Percentiles rank a stretch among this genome's conserved stretches.
Conservation (phyloP, 2,888 invertebrate genomes). For the Hyles lineata region DNA sequence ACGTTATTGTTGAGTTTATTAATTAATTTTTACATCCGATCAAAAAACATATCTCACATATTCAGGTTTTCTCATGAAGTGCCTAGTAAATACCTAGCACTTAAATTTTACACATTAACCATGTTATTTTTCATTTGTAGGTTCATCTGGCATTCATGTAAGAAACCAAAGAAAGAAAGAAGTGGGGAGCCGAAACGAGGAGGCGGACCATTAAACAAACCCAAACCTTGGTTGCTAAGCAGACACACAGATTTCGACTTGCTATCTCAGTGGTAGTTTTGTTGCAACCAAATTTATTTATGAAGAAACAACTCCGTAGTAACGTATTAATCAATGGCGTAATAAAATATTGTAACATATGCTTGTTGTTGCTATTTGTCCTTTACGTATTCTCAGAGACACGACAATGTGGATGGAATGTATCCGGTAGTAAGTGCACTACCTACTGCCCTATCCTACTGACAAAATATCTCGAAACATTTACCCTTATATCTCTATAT, state of each 20-base stretch:
- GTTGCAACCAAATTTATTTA: neutral
- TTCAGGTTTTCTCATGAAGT: too few relatives aligned
- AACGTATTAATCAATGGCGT: neutral
- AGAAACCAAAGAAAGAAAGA: conserved; percentile 56
- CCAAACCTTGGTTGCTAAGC: conserved; percentile 78
- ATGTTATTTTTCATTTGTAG: conserved; percentile 48
- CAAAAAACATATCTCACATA: too few relatives aligned
- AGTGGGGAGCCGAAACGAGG: conserved; percentile 59
- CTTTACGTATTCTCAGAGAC: too few relatives aligned
- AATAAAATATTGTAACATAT: conserved; percentile 8
- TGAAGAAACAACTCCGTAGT: neutral
- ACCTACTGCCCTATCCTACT: too few relatives aligned
- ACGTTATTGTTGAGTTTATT: too few relatives aligned
- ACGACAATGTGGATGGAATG: too few relatives aligned
- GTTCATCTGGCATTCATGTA: conserved; percentile 79
- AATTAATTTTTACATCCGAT: too few relatives aligned
- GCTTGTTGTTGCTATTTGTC: too few relatives aligned
- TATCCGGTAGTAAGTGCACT: too few relatives aligned
- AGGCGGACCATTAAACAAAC: conserved; percentile 70
- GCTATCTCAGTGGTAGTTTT: conserved; percentile 72
- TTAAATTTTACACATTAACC: neutral
- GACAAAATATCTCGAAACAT: too few relatives aligned
- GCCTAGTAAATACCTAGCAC: neutral
- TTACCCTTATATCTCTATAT: too few relatives aligned
- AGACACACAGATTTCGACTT: conserved; percentile 78